Base-by-base conservation (phyloP, 2,888 invertebrate genomes). In the Azorinus chamasolen region DNA sequence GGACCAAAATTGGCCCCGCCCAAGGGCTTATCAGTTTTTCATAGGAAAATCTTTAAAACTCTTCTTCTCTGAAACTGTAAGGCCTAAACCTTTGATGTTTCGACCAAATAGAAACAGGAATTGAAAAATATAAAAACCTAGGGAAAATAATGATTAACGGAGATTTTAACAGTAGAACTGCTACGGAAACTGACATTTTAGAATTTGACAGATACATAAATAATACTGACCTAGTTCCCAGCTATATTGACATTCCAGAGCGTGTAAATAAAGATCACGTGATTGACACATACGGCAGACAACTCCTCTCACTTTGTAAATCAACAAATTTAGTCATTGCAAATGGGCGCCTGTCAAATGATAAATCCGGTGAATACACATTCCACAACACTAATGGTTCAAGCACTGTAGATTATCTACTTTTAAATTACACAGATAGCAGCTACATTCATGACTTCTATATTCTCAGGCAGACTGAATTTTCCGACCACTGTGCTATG, bases 321-420 rank as follows among this genome's bases (percentile, higher is more conserved):
- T 41, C 24, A 14, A 59, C 43, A 24, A 12, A 16, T 8, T 22
- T 59, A 14, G 18, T 59, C 46, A 45, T 46, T 25, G 59, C 24
- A 24, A 59, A 59, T 25, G 59, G 59, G 14, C 3, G 39, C 37
- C 4, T 57, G 20, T 10, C 2, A 22, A 18, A 39, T 57, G 57
- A 57, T 20, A 16, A n/a, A 39, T 4, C 8, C 5, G 51, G 51
- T 20, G 25, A 22, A 5, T 51, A 6, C 25, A 51, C 51, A 10
- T 51, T 51, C 25, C 22, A 51, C 25, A 24, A 22, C 3, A 22
- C 22, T 22, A 18, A 39, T 10, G 57, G 57, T 39, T 18, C 20
- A 37, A 57, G 39, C 41, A 22, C 41, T 20, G 57, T 57, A 12
- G 41, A 57, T 57, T 57, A 57, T 18, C n/a, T 57, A 37, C 22